Conservation (phyloP, 1,140 invertebrate genomes). For the Drosophila lini region DNA sequence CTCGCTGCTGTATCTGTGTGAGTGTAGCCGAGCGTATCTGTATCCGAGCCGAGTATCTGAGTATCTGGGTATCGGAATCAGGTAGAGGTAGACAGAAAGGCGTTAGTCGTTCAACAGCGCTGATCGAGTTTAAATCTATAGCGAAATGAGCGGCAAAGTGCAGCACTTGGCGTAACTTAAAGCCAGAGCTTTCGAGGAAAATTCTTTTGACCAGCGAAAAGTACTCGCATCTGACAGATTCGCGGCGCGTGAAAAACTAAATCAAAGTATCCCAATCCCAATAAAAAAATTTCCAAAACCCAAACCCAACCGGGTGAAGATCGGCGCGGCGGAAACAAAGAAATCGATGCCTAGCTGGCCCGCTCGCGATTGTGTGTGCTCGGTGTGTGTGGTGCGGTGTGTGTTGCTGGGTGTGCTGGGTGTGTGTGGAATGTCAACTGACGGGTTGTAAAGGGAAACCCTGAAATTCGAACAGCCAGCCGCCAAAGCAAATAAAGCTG, state of each 20-base stretch:
- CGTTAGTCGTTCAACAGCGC: conserved; percentile 84
- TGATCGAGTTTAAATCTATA: conserved; percentile 84
- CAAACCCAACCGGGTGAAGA: conserved; percentile 7
- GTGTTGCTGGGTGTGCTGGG: conserved; percentile 42
- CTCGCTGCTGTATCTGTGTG: conserved; percentile 22
- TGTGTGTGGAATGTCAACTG: conserved; percentile 76
- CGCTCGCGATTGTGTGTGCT: conserved; percentile 31
- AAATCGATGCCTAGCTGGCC: conserved; percentile 41
- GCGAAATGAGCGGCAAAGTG: conserved; percentile 50
- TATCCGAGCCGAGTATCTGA: conserved; percentile 50
- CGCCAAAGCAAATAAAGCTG: conserved; percentile 50
- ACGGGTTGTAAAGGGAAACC: conserved; percentile 81
- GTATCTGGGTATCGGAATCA: conserved; percentile 76
- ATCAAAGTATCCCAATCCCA: not conserved
- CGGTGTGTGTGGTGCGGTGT: conserved; percentile 41
- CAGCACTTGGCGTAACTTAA: conserved; percentile 35
- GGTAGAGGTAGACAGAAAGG: conserved; percentile 84
- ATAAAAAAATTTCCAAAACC: not conserved
- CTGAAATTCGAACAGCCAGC: conserved; percentile 65
- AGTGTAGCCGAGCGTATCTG: conserved; percentile 18
- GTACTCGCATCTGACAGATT: conserved; percentile 22
- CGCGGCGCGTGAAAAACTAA: conserved; percentile 16
- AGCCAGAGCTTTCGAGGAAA: conserved; percentile 39
- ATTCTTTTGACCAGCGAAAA: conserved; percentile 17
- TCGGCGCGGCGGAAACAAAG: conserved; percentile 56